Percentiles rank a stretch among this genome's conserved stretches.
These are phyloP conservation scores for Melangyna quadrimaculata DNA, from an alignment of 2,888 invertebrate species.

Conservation along the genomic window DNA sequence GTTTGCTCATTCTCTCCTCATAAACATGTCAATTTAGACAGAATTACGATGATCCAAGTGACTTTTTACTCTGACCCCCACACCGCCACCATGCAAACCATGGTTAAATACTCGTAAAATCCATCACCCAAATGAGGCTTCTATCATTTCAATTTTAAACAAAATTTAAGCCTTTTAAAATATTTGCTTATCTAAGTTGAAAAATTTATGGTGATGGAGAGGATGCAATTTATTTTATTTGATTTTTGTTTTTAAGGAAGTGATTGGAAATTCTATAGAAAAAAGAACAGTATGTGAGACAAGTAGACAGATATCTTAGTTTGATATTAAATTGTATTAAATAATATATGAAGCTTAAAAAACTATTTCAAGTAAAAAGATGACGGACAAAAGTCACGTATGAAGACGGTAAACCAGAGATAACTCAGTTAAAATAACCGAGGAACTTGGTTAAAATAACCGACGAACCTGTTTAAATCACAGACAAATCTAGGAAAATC, in stretches of 20 bases:
- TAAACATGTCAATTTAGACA: constrained; percentile 65
- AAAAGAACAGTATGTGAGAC: constrained; percentile 27
- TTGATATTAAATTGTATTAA: too few relatives aligned
- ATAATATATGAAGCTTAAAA: too few relatives aligned
- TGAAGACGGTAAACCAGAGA: too few relatives aligned
- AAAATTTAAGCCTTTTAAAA: constrained; percentile 3
- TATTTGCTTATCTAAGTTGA: constrained; percentile 51
- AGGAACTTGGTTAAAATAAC: too few relatives aligned
- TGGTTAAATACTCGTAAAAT: constrained; percentile 65
- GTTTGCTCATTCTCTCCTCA: too few relatives aligned
- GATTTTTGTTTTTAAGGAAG: constrained; percentile 16
- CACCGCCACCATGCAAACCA: not conserved
- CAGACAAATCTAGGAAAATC: too few relatives aligned
- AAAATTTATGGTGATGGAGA: not conserved
- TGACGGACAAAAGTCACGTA: too few relatives aligned
- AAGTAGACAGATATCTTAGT: too few relatives aligned
- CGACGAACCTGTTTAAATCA: too few relatives aligned
- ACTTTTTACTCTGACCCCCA: constrained; percentile 43
- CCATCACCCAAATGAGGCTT: constrained; percentile 13
- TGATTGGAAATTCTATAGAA: not conserved
- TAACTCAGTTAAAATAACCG: too few relatives aligned
- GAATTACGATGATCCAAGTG: constrained; percentile 47
- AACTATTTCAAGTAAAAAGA: too few relatives aligned
- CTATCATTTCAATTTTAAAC: not conserved
- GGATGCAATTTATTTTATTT: constrained; percentile 46